Base-by-base conservation (phyloP, 2,113 vertebrate genomes). In the Labrus mixtus region DNA sequence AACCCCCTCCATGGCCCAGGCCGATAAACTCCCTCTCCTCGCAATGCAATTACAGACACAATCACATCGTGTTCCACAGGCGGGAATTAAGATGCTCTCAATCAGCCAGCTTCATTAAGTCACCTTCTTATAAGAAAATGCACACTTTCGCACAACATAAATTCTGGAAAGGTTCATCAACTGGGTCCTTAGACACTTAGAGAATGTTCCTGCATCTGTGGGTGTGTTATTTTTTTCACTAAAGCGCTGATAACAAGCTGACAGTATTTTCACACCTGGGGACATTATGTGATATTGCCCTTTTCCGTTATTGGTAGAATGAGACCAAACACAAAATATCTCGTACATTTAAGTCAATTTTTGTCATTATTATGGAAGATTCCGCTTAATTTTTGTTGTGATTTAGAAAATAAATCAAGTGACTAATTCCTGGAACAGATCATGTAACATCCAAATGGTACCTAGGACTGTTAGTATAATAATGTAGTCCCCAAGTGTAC, bases 11-110 rank as follows among this genome's bases (percentile, higher is more conserved):
- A 69, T 17, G 48, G 80, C 78, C 60, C 77, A 8, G 33, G 48
- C 71, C 48, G 71, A 90, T 90, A 90, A 85, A 88, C 86, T 68
- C 82, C 67, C 78, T 73, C 23, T 13, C 64, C 57, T 61, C 36
- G 23, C 81, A 62, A 81, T 79, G 84, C 87, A 93, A 94, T 95
- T 93, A 94, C 81, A 76, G 77, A 73, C 80, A 79, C 68, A 84
- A 86, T 83, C 89, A 65, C 79, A 62, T 73, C 72, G 33, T 76
- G 84, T 82, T 83, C 79, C 84, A 55, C 87, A 80, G 76, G 59
- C 33, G 73, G 62, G 83, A 89, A 87, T 91, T 85, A 89, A 87
- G 66, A 81, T 19, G 50, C 75, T 86, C 80, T 84, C 84, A 86
- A 75, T 92, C 82, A 82, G 73, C 23, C 75, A 54, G 61, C 78